Conservation (phyloP, 2,888 invertebrate genomes). For the Drosophila anomelani region DNA sequence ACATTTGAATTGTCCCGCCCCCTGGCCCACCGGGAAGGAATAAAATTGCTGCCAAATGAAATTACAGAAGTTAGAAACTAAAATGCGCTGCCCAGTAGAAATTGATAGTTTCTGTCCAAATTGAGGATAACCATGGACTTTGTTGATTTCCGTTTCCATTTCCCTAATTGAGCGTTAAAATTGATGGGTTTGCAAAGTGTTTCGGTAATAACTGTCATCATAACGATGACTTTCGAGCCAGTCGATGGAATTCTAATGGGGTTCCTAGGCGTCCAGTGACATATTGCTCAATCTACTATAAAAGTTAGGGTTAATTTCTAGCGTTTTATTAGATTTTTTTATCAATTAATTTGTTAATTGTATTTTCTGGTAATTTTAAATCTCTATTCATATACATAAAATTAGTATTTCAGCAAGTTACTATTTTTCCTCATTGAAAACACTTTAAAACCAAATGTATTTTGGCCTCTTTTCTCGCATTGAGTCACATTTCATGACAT, state of each 20-base stretch:
- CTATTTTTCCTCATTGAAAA: neutral
- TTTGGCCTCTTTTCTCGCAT: neutral
- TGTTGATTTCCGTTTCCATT: slow-evolving; percentile 27
- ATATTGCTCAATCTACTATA: neutral
- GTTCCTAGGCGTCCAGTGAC: neutral
- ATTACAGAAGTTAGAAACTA: slow-evolving; percentile 29
- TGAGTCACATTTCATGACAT: slow-evolving; percentile 3
- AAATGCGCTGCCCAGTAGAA: slow-evolving; percentile 3
- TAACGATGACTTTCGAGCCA: neutral
- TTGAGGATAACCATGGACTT: slow-evolving; percentile 22
- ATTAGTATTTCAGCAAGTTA: neutral
- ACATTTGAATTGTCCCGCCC: slow-evolving; percentile 25
- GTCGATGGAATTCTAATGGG: neutral
- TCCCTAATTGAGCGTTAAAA: slow-evolving; percentile 38
- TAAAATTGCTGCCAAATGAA: slow-evolving; percentile 37
- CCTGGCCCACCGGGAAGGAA: slow-evolving; percentile 16
- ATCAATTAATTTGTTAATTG: neutral
- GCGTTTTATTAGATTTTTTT: too few species aligned
- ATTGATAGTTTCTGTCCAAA: slow-evolving; percentile 37
- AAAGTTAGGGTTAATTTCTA: neutral
- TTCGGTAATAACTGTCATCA: slow-evolving; percentile 12
- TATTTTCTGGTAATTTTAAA: neutral
- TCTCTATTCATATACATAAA: neutral
- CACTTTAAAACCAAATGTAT: neutral
- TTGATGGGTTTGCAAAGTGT: slow-evolving; percentile 20